These are phyloP conservation scores for Tychaedon coryphoeus DNA, from an alignment of 2,113 vertebrate species.

Conservation along the genomic window DNA sequence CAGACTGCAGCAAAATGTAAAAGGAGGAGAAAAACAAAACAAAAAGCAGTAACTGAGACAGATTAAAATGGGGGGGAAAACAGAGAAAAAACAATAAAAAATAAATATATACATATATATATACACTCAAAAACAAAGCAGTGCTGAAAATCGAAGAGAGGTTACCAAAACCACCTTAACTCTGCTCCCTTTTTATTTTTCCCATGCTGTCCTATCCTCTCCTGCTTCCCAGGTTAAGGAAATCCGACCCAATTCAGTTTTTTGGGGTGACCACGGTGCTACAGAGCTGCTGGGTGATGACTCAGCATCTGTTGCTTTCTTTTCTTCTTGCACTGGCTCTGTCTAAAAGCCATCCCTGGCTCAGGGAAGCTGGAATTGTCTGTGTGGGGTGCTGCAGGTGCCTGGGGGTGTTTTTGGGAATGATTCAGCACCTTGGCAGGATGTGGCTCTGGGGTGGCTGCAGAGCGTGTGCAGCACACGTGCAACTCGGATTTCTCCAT, in stretches of 20 bases:
- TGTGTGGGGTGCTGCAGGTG: accelerated
- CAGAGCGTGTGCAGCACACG: accelerated
- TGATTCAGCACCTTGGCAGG: neutral
- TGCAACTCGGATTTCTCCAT: neutral
- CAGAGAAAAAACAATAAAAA: neutral
- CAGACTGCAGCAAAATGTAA: neutral
- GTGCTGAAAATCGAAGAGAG: neutral
- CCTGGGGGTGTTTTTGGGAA: neutral
- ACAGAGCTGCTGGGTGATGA: neutral
- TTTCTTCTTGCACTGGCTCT: accelerated
- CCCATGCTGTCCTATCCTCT: neutral
- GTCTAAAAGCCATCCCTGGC: neutral
- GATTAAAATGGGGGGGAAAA: neutral
- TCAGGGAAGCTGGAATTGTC: neutral
- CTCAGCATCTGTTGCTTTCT: constrained; percentile 28
- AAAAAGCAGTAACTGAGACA: neutral
- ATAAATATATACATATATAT: neutral
- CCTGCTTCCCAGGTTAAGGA: neutral
- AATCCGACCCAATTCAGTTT: neutral
- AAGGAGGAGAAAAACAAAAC: neutral
- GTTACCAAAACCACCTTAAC: neutral
- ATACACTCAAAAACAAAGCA: neutral
- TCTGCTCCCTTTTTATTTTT: neutral
- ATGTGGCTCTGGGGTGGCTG: neutral
- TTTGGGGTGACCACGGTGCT: neutral